Conservation (phyloP, 2,888 invertebrate species). For the Microctonus aethiopoides region DNA sequence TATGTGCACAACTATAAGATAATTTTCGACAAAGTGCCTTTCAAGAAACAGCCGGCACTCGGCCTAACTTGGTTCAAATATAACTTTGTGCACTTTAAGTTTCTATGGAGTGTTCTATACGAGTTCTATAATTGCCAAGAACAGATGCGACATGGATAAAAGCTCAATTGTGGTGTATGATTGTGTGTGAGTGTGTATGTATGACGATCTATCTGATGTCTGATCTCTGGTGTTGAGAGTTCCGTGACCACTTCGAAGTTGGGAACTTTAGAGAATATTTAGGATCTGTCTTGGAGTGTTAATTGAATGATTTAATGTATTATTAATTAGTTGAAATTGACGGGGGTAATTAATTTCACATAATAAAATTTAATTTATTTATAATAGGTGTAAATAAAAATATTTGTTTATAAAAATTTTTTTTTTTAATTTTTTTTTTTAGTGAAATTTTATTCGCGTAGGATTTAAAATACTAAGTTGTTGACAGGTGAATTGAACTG, state of each 20-base stretch:
- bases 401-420: too few species aligned
- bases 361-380: too few species aligned
- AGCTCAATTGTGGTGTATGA: neutral
- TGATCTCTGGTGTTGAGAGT: neutral
- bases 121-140: neutral
- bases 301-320: neutral
- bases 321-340: neutral
- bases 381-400: too few species aligned
- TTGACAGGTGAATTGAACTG: neutral
- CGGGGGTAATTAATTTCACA: neutral
- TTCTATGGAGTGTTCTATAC: neutral
- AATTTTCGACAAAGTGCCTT: neutral
- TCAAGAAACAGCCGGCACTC: neutral
- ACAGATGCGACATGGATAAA: neutral
- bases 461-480: too few species aligned
- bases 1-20: neutral
- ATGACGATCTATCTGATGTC: neutral
- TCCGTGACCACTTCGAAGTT: neutral
- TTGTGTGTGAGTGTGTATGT: neutral
- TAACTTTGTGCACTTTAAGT: neutral
- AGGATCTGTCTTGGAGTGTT: neutral
- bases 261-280: neutral
- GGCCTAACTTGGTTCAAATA: neutral
- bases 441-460: too few species aligned
- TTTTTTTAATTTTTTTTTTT: too few species aligned